phyloP scores from a whole-genome alignment of 92 coral and sea anemone species.

The Meandrina meandrites region DNA sequence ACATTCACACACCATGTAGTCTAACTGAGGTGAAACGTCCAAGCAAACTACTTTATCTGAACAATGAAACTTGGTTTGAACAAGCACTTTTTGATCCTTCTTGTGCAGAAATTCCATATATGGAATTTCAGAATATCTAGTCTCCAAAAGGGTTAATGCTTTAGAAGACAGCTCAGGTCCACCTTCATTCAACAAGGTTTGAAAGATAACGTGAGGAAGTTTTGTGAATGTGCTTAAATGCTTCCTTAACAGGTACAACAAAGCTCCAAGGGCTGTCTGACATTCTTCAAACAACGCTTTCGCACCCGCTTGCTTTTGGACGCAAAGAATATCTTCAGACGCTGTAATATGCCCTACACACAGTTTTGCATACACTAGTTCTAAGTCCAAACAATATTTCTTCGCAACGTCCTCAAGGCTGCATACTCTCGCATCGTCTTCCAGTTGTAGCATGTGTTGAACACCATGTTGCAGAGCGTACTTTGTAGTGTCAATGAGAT shows the following conservation, averaged over 20 bases:
- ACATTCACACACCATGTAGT: too few species aligned
- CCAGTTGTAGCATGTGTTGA: background rate
- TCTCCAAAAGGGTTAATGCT: background rate
- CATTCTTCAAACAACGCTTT: too few species aligned
- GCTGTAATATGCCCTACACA: background rate
- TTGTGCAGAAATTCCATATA: background rate
- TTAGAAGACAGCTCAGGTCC: background rate
- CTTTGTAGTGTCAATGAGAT: background rate
- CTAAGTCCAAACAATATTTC: too few species aligned
- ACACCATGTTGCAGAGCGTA: constrained; percentile 23
- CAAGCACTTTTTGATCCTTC: background rate
- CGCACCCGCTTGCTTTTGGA: background rate
- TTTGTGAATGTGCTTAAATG: background rate
- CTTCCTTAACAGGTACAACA: background rate
- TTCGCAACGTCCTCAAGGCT: background rate
- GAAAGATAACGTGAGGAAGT: background rate
- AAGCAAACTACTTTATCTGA: background rate
- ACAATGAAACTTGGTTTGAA: background rate
- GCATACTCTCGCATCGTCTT: constrained; percentile 5
- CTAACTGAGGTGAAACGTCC: too few species aligned
- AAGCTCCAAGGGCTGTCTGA: too few species aligned
- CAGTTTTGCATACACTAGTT: too few species aligned
- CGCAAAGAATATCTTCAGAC: background rate
- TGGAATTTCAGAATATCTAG: background rate
- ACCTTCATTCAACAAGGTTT: constrained; percentile 7